Evolutionary conservation across 2,797 vertebrate genomes (phyloP).

Genomic region (Myripristis murdjan): DNA sequence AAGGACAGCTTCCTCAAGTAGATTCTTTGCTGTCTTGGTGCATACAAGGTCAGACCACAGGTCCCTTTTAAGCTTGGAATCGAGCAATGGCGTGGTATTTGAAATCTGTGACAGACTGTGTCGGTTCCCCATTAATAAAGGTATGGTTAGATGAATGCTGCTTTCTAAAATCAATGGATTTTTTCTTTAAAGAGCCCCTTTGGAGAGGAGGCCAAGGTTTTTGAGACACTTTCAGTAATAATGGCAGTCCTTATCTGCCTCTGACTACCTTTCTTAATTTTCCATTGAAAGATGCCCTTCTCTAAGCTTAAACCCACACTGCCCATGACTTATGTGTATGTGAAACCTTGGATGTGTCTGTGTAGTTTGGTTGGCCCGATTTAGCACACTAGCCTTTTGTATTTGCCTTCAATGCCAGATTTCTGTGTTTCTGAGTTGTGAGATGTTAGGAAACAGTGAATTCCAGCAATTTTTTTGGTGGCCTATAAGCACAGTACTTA

Average conservation of each 20-base stretch:
- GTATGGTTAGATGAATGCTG: too few species aligned
- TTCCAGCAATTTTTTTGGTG: neutral
- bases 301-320: neutral
- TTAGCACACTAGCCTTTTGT: neutral
- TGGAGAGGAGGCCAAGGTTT: neutral
- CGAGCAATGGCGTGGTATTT: too few species aligned
- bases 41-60: too few species aligned
- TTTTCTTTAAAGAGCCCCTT: too few species aligned
- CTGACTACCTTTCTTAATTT: neutral
- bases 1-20: too few species aligned
- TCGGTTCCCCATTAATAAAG: too few species aligned
- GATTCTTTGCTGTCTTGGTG: too few species aligned
- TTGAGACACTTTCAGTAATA: neutral
- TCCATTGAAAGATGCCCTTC: neutral
- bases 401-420: neutral
- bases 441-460: constrained; percentile 1
- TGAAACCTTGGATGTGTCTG: neutral
- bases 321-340: too few species aligned
- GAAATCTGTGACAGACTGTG: too few species aligned
- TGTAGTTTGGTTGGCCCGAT: neutral
- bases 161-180: too few species aligned
- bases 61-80: too few species aligned
- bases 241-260: neutral
- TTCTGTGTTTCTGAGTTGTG: constrained; percentile 43
- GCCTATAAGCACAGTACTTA: too few species aligned